Base-by-base conservation (phyloP, 2,888 invertebrate species). In the Drosophila niveifrons region DNA sequence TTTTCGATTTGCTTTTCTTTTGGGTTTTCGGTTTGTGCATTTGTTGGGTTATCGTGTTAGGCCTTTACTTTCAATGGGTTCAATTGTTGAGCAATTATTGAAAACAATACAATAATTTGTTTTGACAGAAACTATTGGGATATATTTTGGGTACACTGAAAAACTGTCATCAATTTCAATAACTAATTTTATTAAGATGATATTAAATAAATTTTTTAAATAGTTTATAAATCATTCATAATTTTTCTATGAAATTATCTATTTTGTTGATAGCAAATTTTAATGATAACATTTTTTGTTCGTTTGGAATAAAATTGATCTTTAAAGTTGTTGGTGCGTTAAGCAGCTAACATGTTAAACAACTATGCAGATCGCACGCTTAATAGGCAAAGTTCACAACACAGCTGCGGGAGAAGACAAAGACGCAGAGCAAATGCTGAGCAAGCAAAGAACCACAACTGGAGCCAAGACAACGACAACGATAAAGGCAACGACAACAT, bases 311-410 rank as follows among this genome's bases (percentile, higher is more conserved):
- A 15, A 1, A 36, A 28, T 43, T 15, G 44, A 29, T n/a, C 36
- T 23, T 3, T 18, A 9, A 3, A 10, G 13, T 17, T 39, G 6
- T 41, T 1, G n/a, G 34, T 48, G 58, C 10, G 28, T 46, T 11
- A 44, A 57, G 9, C 41, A 29, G 48, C 23, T 23, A n/a, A n/a
- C n/a, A n/a, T n/a, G n/a, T n/a, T n/a, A 15, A 18, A 13, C 17
- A 58, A 58, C 64, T 48, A 70, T 74, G 75, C 64, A 66, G 67
- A 67, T 71, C 53, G 50, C 51, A 51, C 61, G 76, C 28, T 79
- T 87, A 87, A 82, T 82, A 71, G 88, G 76, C 82, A 84, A 84
- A 87, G 85, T 87, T 82, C 81, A 86, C 81, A 81, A 66, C 72
- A 58, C 67, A 56, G 34, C 34, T 34, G n/a, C 13, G 34, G 44